Conservation (phyloP, 2,888 invertebrate genomes). For the Protodeltote pygarga region DNA sequence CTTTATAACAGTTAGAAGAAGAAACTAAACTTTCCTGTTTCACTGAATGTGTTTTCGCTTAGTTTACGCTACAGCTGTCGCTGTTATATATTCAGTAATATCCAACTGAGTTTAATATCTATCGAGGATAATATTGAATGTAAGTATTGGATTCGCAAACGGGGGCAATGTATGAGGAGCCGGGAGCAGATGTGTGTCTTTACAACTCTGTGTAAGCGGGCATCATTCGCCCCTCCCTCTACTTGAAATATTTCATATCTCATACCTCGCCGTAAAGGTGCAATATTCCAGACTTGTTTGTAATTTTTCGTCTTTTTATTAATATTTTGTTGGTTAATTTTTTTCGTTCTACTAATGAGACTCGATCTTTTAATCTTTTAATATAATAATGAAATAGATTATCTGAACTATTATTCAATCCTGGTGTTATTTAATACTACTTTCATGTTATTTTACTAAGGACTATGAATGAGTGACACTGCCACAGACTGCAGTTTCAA, state of each 20-base stretch:
- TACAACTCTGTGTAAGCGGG: slow-evolving; percentile 29
- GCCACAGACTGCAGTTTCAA: too few species aligned
- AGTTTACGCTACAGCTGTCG: slow-evolving; percentile 70
- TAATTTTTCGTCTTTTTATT: background rate
- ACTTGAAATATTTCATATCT: slow-evolving; percentile 48
- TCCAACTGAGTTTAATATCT: slow-evolving; percentile 72
- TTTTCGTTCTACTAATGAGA: too few species aligned
- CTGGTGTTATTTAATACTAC: too few species aligned
- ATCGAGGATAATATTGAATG: slow-evolving; percentile 64
- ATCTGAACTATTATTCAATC: too few species aligned
- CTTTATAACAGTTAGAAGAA: background rate
- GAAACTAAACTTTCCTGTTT: background rate
- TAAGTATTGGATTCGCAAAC: slow-evolving; percentile 64
- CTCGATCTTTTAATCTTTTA: too few species aligned
- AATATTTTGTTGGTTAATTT: background rate
- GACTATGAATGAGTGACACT: too few species aligned
- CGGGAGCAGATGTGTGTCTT: slow-evolving; percentile 62
- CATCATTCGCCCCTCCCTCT: slow-evolving; percentile 36
- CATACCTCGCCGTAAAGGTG: slow-evolving; percentile 43
- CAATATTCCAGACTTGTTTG: slow-evolving; percentile 24
- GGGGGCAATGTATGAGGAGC: slow-evolving; percentile 53
- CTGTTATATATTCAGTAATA: slow-evolving; percentile 65
- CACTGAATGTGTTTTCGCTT: slow-evolving; percentile 35
- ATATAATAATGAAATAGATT: too few species aligned
- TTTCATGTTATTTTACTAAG: too few species aligned